Percentiles rank a stretch among this genome's conserved stretches.
phyloP scores from a whole-genome alignment of 2,888 invertebrate species.

The Trichogramma evanescens region DNA sequence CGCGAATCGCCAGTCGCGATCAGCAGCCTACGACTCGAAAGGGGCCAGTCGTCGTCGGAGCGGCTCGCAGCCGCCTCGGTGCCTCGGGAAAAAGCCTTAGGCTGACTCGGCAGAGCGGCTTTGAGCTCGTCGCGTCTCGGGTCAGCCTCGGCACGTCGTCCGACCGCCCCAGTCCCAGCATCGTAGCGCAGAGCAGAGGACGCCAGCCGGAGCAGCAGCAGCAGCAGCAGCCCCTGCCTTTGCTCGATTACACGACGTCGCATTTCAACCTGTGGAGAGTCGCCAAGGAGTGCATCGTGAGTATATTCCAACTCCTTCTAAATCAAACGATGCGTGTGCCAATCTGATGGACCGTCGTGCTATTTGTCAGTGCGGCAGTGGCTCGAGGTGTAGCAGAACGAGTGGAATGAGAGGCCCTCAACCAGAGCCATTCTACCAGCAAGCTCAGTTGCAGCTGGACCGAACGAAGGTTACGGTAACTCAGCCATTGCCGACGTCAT shows the following conservation, averaged over 20 bases:
- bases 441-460: conserved; percentile 31
- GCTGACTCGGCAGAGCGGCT: too few species aligned
- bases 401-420: conserved; percentile 48
- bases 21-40: too few species aligned
- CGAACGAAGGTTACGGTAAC: conserved; percentile 25
- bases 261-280: conserved; percentile 50
- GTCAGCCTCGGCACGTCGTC: neutral
- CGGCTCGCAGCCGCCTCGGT: neutral
- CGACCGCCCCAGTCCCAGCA: neutral
- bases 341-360: neutral
- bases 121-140: too few species aligned
- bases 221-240: neutral
- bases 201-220: too few species aligned
- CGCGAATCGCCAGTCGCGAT: too few species aligned
- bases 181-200: neutral
- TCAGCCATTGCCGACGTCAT: conserved; percentile 37
- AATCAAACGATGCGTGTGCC: too few species aligned
- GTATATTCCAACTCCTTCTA: conserved; percentile 24
- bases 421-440: conserved; percentile 41
- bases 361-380: conserved; percentile 43
- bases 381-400: conserved; percentile 44
- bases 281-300: conserved; percentile 50
- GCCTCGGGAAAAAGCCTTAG: neutral
- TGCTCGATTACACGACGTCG: conserved; percentile 22
- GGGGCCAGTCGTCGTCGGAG: too few species aligned